Evolutionary conservation across 2,797 vertebrate genomes (phyloP).

Genomic region (Kryptolebias ocellatus): DNA sequence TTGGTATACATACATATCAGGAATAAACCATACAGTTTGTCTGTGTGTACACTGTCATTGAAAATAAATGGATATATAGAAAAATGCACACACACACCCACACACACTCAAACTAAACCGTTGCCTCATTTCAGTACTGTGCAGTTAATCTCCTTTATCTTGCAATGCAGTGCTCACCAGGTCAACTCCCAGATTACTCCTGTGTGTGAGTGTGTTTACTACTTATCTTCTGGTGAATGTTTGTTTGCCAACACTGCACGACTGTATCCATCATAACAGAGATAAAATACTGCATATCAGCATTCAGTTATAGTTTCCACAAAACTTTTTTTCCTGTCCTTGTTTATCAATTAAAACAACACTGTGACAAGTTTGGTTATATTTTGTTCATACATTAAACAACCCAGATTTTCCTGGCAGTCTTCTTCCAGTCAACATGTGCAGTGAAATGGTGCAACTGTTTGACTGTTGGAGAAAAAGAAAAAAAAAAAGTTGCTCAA

Average conservation of each 20-base stretch:
- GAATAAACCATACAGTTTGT: constrained; percentile 23
- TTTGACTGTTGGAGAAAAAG: background rate
- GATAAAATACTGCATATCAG: constrained; percentile 17
- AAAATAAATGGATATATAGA: constrained; percentile 13
- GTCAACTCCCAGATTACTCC: constrained; percentile 69
- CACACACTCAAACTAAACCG: constrained; percentile 12
- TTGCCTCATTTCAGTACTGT: constrained; percentile 43
- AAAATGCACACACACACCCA: background rate
- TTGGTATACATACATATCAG: constrained; percentile 3
- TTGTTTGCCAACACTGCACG: constrained; percentile 54
- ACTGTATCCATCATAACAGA: constrained; percentile 33
- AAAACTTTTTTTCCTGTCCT: background rate
- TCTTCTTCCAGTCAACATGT: background rate
- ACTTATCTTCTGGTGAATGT: constrained; percentile 41
- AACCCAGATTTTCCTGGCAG: constrained; percentile 5
- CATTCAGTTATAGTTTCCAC: constrained; percentile 8
- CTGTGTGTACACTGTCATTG: constrained; percentile 5
- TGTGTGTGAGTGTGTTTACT: constrained; percentile 28
- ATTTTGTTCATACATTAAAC: constrained; percentile 7
- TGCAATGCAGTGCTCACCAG: constrained; percentile 56
- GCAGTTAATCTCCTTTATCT: constrained; percentile 77
- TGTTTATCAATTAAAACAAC: background rate
- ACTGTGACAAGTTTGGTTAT: background rate
- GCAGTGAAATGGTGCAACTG: background rate
- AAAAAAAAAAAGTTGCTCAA: background rate